A percentile compares a stretch with the other conserved stretches of the same genome.
Evolutionary conservation across 2,888 invertebrate species (phyloP).

Genomic region (Serrognathus titanus): DNA sequence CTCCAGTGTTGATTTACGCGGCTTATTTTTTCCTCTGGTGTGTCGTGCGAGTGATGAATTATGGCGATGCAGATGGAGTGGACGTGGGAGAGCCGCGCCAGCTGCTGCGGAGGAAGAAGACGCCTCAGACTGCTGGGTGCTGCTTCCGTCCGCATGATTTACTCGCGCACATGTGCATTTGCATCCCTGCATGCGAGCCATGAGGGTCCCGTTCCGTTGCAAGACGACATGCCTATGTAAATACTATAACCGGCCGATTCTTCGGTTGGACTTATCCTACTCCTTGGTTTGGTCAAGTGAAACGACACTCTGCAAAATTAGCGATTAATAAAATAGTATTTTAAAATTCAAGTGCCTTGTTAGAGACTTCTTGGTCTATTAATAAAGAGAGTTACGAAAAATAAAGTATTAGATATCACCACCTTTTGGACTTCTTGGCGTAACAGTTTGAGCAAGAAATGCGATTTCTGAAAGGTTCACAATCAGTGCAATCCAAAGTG

Average conservation of each 20-base stretch:
- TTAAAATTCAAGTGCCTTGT: too few relatives aligned
- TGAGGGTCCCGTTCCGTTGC: conserved; percentile 10
- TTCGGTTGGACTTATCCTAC: too few relatives aligned
- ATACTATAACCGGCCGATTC: neutral
- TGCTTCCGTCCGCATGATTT: conserved; percentile 47
- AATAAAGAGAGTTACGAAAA: too few relatives aligned
- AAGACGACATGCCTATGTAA: neutral
- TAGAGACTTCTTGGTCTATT: too few relatives aligned
- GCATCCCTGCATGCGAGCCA: conserved; percentile 18
- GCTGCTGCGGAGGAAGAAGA: conserved; percentile 26
- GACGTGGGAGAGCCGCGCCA: conserved; percentile 14
- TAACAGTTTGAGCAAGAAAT: too few relatives aligned
- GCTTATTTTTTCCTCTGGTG: conserved; percentile 6
- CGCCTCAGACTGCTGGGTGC: conserved; percentile 39
- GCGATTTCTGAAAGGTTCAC: too few relatives aligned
- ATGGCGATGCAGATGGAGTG: conserved; percentile 16
- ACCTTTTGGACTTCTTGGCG: too few relatives aligned
- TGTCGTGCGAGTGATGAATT: conserved; percentile 13
- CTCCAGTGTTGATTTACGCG: conserved; percentile 16
- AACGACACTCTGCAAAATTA: too few relatives aligned
- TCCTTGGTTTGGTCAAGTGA: too few relatives aligned
- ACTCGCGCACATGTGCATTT: conserved; percentile 32
- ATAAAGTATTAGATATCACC: too few relatives aligned
- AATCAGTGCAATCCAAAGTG: too few relatives aligned
- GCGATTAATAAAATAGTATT: too few relatives aligned